Evolutionary conservation across 2,888 invertebrate genomes (phyloP), one percentile per base, ranked within the genome.

Genomic region (Biston stratarius): DNA sequence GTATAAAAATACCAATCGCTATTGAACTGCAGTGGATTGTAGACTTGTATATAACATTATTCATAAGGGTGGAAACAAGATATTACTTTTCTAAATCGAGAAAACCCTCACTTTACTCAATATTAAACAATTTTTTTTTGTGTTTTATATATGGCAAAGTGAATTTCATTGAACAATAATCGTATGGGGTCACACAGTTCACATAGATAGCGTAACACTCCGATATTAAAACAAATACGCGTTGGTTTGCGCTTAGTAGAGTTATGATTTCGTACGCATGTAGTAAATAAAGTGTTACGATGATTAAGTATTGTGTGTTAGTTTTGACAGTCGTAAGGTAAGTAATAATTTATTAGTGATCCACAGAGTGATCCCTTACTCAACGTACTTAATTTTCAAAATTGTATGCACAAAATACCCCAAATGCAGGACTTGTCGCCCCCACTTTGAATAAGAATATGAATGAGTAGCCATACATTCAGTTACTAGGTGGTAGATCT

Each of bases 121-220:
- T 40, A 11, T 15, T 6, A 42, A 42, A 6, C 52, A 68, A 58
- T 52, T 56, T 36, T 44, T 70, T 63, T 56, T 69, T 58, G 14
- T 61, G 55, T 69, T 51, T 34, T 10, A 47, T 14, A 6, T 15
- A 40, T 24, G 55, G 49, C 49, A 55, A 14, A 67, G 74, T 73
- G 70, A 77, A 79, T 77, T 79, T 77, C 64, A 73, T 64, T 77
- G 70, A 77, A 60, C 62, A 73, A 60, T 74, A 61, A 24, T 71
- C 61, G 57, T 64, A 69, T 68, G 83, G 83, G 89, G 85, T 90
- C 89, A 87, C 68, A 75, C 59, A 83, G 89, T 88, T 90, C 89
- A 89, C 77, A 74, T 66, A 77, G 89, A 88, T 89, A 88, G 76
- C 45, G 64, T 70, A 71, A 70, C 49, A 70, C 64, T 64, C 61